Evolutionary conservation across 2,113 vertebrate genomes (phyloP).

Genomic region (Pedionomus torquatus): DNA sequence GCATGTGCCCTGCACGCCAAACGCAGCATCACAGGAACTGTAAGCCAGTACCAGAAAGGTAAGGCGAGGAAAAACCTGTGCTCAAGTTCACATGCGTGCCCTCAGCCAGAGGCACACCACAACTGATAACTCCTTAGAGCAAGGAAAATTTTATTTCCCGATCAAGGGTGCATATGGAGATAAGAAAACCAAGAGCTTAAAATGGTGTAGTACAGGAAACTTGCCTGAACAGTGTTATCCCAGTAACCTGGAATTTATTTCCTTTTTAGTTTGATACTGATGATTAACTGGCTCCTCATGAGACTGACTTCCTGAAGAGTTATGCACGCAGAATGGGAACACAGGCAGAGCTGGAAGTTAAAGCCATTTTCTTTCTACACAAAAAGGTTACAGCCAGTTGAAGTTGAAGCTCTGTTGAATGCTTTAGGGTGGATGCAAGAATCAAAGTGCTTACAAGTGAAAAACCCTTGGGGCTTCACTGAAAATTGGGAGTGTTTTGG

Average conservation of each 20-base stretch:
- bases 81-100: not conserved
- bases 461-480: not conserved
- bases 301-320: not conserved
- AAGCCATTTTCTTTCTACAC: not conserved
- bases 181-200: not conserved
- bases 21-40: fast-evolving
- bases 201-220: not conserved
- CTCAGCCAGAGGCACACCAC: fast-evolving
- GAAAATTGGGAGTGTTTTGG: fast-evolving
- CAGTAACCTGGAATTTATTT: not conserved
- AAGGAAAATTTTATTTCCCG: not conserved
- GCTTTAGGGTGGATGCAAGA: not conserved
- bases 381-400: not conserved
- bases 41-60: not conserved
- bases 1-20: fast-evolving
- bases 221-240: fast-evolving
- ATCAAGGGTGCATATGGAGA: not conserved
- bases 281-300: not conserved
- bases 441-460: fast-evolving
- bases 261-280: not conserved
- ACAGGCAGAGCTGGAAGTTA: not conserved
- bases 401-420: not conserved
- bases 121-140: not conserved
- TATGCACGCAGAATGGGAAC: not conserved
- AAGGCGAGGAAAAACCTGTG: not conserved